Conservation (phyloP, 2,888 invertebrate genomes). For the Pachliopta kotzebuea region DNA sequence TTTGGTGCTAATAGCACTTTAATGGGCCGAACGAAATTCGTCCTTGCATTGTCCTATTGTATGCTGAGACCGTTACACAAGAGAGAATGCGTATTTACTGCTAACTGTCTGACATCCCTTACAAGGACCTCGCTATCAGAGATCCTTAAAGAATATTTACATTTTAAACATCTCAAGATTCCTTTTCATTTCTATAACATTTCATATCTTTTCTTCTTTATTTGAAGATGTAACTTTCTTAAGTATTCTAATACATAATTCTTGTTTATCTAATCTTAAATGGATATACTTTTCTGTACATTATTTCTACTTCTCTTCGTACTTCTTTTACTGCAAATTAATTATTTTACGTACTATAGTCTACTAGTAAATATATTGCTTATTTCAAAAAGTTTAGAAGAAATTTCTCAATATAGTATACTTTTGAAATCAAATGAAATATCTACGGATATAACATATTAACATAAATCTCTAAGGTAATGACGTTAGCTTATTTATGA, state of each 20-base stretch:
- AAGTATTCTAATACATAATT: background rate
- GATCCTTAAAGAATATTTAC: conserved; percentile 3
- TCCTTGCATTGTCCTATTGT: conserved; percentile 77
- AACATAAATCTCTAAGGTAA: too few relatives aligned
- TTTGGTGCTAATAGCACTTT: conserved; percentile 60
- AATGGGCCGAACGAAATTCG: conserved; percentile 71
- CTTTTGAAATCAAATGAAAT: too few relatives aligned
- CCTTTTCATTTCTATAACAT: background rate
- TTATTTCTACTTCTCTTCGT: too few relatives aligned
- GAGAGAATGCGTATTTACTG: conserved; percentile 58
- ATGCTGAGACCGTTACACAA: conserved; percentile 54
- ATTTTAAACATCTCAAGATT: background rate
- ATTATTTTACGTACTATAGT: too few relatives aligned
- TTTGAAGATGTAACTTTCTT: background rate
- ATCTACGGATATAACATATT: too few relatives aligned
- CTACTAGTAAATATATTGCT: too few relatives aligned
- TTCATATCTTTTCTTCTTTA: background rate
- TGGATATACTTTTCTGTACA: too few relatives aligned
- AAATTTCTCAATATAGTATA: too few relatives aligned
- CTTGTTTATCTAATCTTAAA: too few relatives aligned
- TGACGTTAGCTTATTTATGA: too few relatives aligned
- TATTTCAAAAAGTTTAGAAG: too few relatives aligned
- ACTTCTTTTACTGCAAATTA: too few relatives aligned
- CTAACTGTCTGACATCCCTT: conserved; percentile 44
- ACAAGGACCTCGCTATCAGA: conserved; percentile 40